Evolutionary conservation across 1,140 invertebrate species (phyloP), one percentile per base, ranked within the genome.

Genomic region (Atta cephalotes): DNA sequence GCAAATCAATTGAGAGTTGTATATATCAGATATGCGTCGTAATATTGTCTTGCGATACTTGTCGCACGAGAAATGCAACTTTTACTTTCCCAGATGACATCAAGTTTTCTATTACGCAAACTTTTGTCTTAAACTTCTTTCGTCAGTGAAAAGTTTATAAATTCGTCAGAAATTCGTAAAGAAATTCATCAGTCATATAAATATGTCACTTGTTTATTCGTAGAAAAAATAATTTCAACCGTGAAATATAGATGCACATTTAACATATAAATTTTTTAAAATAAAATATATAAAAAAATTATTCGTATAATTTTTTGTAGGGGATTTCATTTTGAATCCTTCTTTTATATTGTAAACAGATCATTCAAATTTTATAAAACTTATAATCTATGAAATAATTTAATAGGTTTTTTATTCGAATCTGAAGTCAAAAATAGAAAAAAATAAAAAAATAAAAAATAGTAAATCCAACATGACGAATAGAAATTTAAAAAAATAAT

Each of bases 1-100:
- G 56, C 80, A 58, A 84, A 63, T 84, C 80, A 84, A 84, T 84
- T 39, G 70, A 71, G 56, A 35, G 45, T 21, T 31, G 39, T 49
- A 39, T 49, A 21, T 62, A 63, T 49, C 68, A 66, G 25, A 72
- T 63, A 35, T 28, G 45, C 56, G 0, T 74, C 68, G 28, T 25
- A 76, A 49, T 53, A 49, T 81, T 56, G 31, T 28, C 35, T 51
- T 25, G 68, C 14, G 49, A 51, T 14, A 65, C 7, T 12, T 35
- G n/a, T 25, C 35, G 10, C 70, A 7, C 1, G 45, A 39, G 25
- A 80, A 49, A 71, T 58, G 31, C 25, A 53, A 21, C n/a, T 62
- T 84, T 16, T 7, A 21, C n/a, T 76, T 74, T 60, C 28, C 28
- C 25, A 39, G 39, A 62, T 18, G 25, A 3, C 16, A n/a, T 71